phyloP scores from a whole-genome alignment of 2,113 vertebrate species.

The Mirounga angustirostris region DNA sequence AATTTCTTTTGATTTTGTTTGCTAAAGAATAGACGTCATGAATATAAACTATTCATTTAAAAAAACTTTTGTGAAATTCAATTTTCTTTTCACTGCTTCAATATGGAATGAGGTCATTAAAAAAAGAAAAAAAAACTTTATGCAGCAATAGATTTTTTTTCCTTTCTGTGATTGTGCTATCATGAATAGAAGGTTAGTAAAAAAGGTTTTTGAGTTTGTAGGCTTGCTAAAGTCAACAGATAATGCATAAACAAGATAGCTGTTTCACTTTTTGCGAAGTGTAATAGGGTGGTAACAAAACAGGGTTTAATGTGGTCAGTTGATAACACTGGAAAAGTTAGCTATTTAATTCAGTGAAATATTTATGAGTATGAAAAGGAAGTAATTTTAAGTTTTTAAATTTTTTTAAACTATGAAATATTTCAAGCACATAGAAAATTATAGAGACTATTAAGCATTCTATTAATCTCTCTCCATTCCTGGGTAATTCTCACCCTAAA shows the following conservation, averaged over 20 bases:
- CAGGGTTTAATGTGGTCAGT: not conserved
- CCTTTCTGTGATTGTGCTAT: conserved; percentile 2
- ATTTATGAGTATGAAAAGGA: not conserved
- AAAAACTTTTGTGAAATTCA: conserved; percentile 34
- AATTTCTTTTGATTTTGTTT: conserved; percentile 1
- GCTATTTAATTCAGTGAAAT: not conserved
- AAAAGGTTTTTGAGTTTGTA: not conserved
- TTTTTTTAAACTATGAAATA: conserved; percentile 4
- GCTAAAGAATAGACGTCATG: not conserved
- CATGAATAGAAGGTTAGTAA: not conserved
- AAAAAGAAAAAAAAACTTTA: not conserved
- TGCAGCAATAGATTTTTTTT: not conserved
- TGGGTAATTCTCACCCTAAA: not conserved
- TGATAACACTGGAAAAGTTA: conserved; percentile 21
- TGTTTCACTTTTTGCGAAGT: not conserved
- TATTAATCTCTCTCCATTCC: not conserved
- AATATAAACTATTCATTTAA: conserved; percentile 11
- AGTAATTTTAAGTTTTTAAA: not conserved
- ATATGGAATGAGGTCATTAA: not conserved
- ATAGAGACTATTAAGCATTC: not conserved
- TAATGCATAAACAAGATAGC: not conserved
- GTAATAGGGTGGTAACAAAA: not conserved
- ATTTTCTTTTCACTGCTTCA: conserved; percentile 53
- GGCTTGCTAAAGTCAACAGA: conserved; percentile 32
- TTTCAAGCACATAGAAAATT: conserved; percentile 29